Evolutionary conservation across 1,140 invertebrate genomes (phyloP).

Genomic region (Drosophila kohkoa): DNA sequence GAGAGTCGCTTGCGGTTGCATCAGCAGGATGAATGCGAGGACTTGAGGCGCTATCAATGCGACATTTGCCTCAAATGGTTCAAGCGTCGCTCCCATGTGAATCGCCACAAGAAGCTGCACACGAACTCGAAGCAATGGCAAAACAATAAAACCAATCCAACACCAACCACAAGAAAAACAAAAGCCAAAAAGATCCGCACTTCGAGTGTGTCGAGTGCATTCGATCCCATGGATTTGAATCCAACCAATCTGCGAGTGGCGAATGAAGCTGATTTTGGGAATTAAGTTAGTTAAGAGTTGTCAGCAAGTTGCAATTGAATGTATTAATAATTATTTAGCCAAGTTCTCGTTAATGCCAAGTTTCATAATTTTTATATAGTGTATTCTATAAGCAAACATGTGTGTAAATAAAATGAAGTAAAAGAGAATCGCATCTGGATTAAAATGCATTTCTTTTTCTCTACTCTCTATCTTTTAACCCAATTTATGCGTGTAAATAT

Average conservation of each 20-base stretch:
- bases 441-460: constrained; percentile 42
- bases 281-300: constrained; percentile 19
- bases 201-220: constrained; percentile 20
- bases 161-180: not conserved
- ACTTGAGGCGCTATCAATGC: constrained; percentile 74
- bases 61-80: constrained; percentile 73
- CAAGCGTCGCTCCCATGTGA: constrained; percentile 70
- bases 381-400: too few relatives aligned
- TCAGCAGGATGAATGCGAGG: constrained; percentile 73
- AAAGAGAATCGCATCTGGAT: constrained; percentile 30
- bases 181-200: constrained; percentile 4
- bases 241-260: constrained; percentile 60
- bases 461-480: not conserved
- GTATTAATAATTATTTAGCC: constrained; percentile 47
- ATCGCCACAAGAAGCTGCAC: constrained; percentile 71
- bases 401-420: constrained; percentile 40
- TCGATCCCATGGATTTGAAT: constrained; percentile 57
- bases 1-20: constrained; percentile 62
- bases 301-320: constrained; percentile 14
- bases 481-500: constrained; percentile 12
- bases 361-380: constrained; percentile 23
- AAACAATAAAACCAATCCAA: not conserved
- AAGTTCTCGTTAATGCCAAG: constrained; percentile 75
- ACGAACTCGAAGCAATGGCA: constrained; percentile 30
- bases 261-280: constrained; percentile 50